A percentile compares a stretch with the other conserved stretches of the same genome.
These are phyloP conservation scores for Pseudomyrmex flavicornis DNA, from an alignment of 1,140 invertebrate species.

Conservation along the genomic window DNA sequence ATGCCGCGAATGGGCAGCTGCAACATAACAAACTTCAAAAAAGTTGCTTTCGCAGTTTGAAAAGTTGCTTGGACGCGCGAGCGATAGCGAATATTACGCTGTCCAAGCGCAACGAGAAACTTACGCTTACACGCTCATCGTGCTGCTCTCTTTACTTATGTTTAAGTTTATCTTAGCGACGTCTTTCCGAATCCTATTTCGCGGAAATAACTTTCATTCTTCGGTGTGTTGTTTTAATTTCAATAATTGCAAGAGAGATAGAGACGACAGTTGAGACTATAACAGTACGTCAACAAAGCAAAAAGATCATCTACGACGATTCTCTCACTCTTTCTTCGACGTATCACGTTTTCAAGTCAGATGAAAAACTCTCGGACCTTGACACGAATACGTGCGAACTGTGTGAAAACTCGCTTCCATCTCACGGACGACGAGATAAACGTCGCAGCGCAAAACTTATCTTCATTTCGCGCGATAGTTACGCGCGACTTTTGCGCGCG, in stretches of 20 bases:
- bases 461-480: constrained; percentile 8
- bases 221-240: constrained; percentile 13
- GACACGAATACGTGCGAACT: constrained; percentile 34
- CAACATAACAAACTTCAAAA: constrained; percentile 53
- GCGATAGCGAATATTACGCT: neutral
- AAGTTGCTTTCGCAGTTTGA: constrained; percentile 22
- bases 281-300: neutral
- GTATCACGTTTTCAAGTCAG: constrained; percentile 48
- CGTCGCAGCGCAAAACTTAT: constrained; percentile 33
- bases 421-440: constrained; percentile 22
- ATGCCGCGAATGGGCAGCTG: constrained; percentile 26
- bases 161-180: neutral
- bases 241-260: neutral
- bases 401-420: constrained; percentile 50
- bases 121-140: neutral
- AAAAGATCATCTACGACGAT: too few species aligned
- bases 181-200: neutral
- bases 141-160: neutral
- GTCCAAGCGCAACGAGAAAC: neutral
- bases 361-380: constrained; percentile 44
- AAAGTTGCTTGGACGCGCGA: constrained; percentile 19
- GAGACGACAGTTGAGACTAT: neutral
- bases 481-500: constrained; percentile 15
- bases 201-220: neutral
- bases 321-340: neutral